Evolutionary conservation across 2,888 invertebrate species (phyloP), one percentile per base, ranked within the genome.

Genomic region (Drosophila algonquin): DNA sequence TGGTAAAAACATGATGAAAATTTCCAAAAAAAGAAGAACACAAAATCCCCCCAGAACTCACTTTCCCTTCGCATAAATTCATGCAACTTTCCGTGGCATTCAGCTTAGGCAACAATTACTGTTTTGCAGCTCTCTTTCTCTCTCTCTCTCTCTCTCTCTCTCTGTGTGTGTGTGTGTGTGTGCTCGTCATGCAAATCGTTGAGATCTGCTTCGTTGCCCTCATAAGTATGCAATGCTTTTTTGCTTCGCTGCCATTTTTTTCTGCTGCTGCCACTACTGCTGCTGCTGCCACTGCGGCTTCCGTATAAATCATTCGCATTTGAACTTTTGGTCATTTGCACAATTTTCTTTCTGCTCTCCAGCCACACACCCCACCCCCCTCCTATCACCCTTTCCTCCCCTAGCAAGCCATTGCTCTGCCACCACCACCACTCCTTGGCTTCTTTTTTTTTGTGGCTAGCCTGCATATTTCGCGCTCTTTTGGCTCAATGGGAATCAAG

Each of bases 271-370:
- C 30, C 7, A 1, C 30, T 30, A 2, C 30, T 30, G 30, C 27
- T 35, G 45, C 18, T 16, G 16, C 32, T 47, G 47, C 30, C 12
- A 18, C 30, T 47, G 47, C 16, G 59, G 18, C 40, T 55, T 52
- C 51, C 59, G 59, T 74, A 72, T 72, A 73, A 73, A 73, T 74
- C 75, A 74, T 69, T 69, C 71, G 62, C 69, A 74, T 74, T 69
- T 75, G 70, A 74, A 74, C 75, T 74, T 75, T 75, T 69, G 75
- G 68, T 68, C 62, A 74, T 74, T 74, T 74, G 75, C 75, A 75
- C 69, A 73, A 59, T 60, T 74, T 67, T 59, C 69, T 58, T 62
- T 27, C 14, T 45, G 47, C 58, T 60, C 30, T 18, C 10, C 30
- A 40, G 18, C 2, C 12, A 5, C 35, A 1, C 21, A 21, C 21